These are phyloP conservation scores for Hyperoodon ampullatus DNA, from an alignment of 2,113 vertebrate species.

Conservation along the genomic window DNA sequence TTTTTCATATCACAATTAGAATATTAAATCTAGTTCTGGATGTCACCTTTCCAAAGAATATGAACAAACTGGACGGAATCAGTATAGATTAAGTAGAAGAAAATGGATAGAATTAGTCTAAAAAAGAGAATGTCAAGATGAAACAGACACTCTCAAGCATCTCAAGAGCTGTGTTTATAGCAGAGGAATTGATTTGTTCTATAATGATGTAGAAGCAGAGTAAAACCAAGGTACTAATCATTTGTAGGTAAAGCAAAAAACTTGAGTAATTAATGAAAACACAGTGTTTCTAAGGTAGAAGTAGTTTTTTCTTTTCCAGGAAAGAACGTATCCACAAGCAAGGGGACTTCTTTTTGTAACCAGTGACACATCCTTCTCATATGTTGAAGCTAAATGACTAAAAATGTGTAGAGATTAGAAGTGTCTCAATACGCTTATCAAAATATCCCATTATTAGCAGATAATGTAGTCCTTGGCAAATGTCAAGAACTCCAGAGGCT, in stretches of 20 bases:
- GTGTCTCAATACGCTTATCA: neutral
- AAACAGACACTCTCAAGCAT: neutral
- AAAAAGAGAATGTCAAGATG: neutral
- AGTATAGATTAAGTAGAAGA: neutral
- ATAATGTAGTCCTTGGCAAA: neutral
- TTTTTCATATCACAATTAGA: neutral
- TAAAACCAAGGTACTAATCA: neutral
- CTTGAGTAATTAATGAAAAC: conserved; percentile 14
- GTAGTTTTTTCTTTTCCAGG: conserved; percentile 4
- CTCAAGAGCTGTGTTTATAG: neutral
- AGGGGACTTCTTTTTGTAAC: neutral
- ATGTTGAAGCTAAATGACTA: neutral
- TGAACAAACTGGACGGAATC: neutral
- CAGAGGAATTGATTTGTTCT: neutral
- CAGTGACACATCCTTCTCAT: neutral
- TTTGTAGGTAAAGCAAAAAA: neutral
- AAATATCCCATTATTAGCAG: neutral
- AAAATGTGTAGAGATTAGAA: neutral
- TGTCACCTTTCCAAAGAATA: neutral
- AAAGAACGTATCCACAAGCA: neutral
- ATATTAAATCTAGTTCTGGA: neutral
- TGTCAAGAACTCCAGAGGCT: neutral
- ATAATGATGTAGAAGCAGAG: neutral
- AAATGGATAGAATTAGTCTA: neutral
- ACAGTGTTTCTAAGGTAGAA: neutral